Conservation (phyloP, 2,113 vertebrate genomes). For the Salvator merianae region DNA sequence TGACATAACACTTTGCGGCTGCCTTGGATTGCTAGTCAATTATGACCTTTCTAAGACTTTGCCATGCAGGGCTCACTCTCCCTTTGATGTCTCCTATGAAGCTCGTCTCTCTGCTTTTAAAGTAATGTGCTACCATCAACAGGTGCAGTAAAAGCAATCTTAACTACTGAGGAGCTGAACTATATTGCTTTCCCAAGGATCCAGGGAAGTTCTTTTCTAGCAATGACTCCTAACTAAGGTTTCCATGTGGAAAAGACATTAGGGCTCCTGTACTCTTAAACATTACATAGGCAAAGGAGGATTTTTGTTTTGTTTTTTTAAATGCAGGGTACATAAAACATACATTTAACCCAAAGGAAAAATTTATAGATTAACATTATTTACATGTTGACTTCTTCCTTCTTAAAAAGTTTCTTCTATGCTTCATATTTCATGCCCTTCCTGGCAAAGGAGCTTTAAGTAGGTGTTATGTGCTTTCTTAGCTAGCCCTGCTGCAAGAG, state of each 20-base stretch:
- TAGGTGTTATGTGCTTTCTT: no score
- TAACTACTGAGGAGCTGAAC: background rate
- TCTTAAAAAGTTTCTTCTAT: no score
- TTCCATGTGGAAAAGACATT: background rate
- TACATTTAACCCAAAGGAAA: no score
- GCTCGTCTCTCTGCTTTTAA: background rate
- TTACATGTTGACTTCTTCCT: no score
- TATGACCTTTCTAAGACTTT: constrained; percentile 33
- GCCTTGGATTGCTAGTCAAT: constrained; percentile 20
- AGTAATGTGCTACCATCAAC: accelerated
- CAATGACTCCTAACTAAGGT: background rate
- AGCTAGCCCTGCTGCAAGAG: no score
- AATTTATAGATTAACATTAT: no score
- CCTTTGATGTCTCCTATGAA: background rate
- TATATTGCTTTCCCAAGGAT: background rate
- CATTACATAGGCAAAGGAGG: no score
- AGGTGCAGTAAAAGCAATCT: background rate
- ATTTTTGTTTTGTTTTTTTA: no score
- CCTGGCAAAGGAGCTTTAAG: no score
- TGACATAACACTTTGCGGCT: constrained; percentile 14
- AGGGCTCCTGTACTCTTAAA: background rate
- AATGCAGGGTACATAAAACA: no score
- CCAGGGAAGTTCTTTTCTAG: no score
- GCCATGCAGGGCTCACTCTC: background rate
- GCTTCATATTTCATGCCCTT: no score